Evolutionary conservation across 2,888 invertebrate species (phyloP).

Genomic region (Caenorhabditis parvicauda): DNA sequence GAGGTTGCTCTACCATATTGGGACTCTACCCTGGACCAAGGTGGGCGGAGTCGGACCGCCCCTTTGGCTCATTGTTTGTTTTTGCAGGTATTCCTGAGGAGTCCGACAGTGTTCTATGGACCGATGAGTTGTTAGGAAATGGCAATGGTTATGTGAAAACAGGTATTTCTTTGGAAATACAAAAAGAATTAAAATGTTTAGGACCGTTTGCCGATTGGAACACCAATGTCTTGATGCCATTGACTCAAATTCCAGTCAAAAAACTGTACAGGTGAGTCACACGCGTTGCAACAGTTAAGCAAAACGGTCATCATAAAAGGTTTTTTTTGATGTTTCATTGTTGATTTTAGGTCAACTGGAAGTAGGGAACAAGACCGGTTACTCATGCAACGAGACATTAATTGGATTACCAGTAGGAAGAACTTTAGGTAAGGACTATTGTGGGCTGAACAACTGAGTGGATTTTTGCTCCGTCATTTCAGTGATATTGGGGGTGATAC

Average conservation of each 20-base stretch:
- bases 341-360: slow-evolving; percentile 58
- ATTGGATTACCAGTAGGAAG: slow-evolving; percentile 50
- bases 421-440: slow-evolving; percentile 47
- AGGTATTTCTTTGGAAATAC: too few species aligned
- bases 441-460: too few species aligned
- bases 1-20: slow-evolving; percentile 57
- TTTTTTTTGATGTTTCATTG: too few species aligned
- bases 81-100: slow-evolving; percentile 58
- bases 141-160: slow-evolving; percentile 55
- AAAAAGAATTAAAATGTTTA: too few species aligned
- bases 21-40: slow-evolving; percentile 60
- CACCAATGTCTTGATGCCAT: slow-evolving; percentile 58
- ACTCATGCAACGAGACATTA: slow-evolving; percentile 51
- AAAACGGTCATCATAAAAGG: too few species aligned
- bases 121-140: slow-evolving; percentile 58
- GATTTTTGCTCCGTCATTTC: too few species aligned
- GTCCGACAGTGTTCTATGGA: slow-evolving; percentile 57
- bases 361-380: slow-evolving; percentile 54
- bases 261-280: slow-evolving; percentile 49
- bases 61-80: background rate
- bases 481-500: too few species aligned
- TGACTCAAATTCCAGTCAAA: slow-evolving; percentile 59
- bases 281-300: too few species aligned
- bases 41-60: too few species aligned
- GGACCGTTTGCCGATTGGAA: slow-evolving; percentile 59